These are phyloP conservation scores for Castor canadensis DNA, from an alignment of 2,113 vertebrate species.

Conservation along the genomic window DNA sequence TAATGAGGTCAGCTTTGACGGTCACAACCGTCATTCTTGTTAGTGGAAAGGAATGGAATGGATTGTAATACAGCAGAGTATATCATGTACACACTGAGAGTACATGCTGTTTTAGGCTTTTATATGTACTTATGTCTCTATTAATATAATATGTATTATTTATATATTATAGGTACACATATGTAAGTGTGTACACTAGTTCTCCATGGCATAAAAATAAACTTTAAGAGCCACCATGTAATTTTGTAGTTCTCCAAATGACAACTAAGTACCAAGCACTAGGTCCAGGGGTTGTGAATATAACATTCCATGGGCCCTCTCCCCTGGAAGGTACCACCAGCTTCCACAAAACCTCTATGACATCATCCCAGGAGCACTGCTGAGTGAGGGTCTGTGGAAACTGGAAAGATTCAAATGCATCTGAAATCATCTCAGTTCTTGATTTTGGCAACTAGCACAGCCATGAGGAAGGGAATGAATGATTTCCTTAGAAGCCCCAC, in stretches of 20 bases:
- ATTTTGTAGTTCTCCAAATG: slow-evolving; percentile 42
- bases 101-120: neutral
- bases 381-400: slow-evolving; percentile 72
- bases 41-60: neutral
- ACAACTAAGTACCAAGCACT: slow-evolving; percentile 17
- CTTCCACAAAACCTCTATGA: slow-evolving; percentile 48
- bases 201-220: slow-evolving; percentile 37
- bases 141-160: no score
- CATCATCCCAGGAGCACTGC: slow-evolving; percentile 63
- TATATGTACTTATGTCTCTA: no score
- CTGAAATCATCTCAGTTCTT: slow-evolving; percentile 70
- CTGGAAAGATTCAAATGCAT: slow-evolving; percentile 55
- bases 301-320: neutral
- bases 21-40: neutral
- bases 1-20: neutral
- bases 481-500: slow-evolving; percentile 64
- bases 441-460: slow-evolving; percentile 67
- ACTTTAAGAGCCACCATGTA: slow-evolving; percentile 40
- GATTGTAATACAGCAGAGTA: neutral
- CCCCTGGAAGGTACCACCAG: neutral
- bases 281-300: slow-evolving; percentile 34
- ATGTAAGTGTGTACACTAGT: neutral
- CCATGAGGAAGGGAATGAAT: slow-evolving; percentile 71
- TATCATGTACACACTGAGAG: neutral
- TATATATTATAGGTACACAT: neutral